Evolutionary conservation across 2,113 vertebrate species (phyloP), one percentile per base, ranked within the genome.

Genomic region (Aleadryas rufinucha): DNA sequence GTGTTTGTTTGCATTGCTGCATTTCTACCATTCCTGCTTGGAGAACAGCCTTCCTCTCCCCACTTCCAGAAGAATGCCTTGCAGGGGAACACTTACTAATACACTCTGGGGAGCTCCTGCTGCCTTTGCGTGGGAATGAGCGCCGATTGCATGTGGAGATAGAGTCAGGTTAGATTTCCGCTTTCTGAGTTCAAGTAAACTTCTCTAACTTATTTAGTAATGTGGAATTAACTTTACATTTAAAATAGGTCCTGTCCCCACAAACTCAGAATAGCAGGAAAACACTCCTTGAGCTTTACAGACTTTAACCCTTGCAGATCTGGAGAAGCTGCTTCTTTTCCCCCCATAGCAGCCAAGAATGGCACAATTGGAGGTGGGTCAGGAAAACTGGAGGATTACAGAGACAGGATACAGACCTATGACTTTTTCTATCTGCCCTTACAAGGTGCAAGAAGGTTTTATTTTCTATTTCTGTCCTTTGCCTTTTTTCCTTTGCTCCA

Each of bases 41-140:
- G 15, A 96, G 77, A 56, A 23, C 59, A 77, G 63, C 27, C 42
- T 65, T 91, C 84, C 63, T 88, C 54, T 96, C 84, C 81, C 47
- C 5, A 27, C 74, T 75, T 91, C 47, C 79, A 69, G 53, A 89
- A 65, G 72, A 85, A 60, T 68, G 70, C 72, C 76, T 90, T 88
- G 64, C 60, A 92, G 77, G 71, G 57, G 72, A 96, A 77, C 16
- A 21, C 76, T 96, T 81, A 70, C 4, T 54, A 63, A 60, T 84
- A 45, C 22, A 16, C 41, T 92, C 1, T 1, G 35, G 79, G 95
- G 82, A 95, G 84, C 77, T 91, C 90, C 84, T 52, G 95, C 94
- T 96, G 87, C 89, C 85, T 92, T 35, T 66, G 71, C 42, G 19
- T 95, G 96, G 95, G 94, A 92, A 96, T 78, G 79, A 61, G 61